Base-by-base conservation (phyloP, 2,113 vertebrate genomes). In the Indicator indicator region DNA sequence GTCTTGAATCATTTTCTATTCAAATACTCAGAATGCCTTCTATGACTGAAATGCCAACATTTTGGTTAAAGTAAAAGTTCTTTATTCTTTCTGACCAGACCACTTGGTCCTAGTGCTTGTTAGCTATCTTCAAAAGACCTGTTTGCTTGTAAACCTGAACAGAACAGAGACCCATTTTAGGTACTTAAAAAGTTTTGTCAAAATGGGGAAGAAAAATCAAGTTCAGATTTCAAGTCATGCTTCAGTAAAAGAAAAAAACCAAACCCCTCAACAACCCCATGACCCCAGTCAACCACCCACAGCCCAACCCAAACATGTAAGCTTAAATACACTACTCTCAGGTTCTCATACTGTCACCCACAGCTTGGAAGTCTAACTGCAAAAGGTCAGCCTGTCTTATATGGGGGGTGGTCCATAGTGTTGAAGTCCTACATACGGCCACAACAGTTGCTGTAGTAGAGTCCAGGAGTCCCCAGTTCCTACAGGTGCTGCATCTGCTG, bases 371-470 rank as follows among this genome's bases (percentile, higher is more conserved):
- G 18, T 27, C 1, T 8, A 59, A 12, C 48, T 12, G 24, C 26
- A 19, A 5, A 44, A 30, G 50, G 50, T 68, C 46, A 14, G 52
- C 59, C n/a, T 28, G 11, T 19, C 56, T 96, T 93, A 99, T 74
- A 99, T 97, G 0, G 99, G 99, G 0, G 99, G 99, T 16, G 99
- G 99, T 4, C 98, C 98, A 0, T 99, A 97, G 96, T 99, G 98
- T 33, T 92, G 98, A 16, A 99, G 98, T 86, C 97, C 97, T 5
- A 98, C 96, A 60, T 99, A 98, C 16, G 99, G 99, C 99, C 99
- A 99, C 89, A 99, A 89, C 83, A 99, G 97, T 90, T 99, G 98
- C 97, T 99, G 99, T 46, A 99, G 97, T 32, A 98, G 98, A 71
- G 97, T 97, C 99, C 99, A 99, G 55, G 98, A 98, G 95, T 98